These are phyloP conservation scores for Pycnonotus jocosus DNA, from an alignment of 2,113 vertebrate species.

Conservation along the genomic window DNA sequence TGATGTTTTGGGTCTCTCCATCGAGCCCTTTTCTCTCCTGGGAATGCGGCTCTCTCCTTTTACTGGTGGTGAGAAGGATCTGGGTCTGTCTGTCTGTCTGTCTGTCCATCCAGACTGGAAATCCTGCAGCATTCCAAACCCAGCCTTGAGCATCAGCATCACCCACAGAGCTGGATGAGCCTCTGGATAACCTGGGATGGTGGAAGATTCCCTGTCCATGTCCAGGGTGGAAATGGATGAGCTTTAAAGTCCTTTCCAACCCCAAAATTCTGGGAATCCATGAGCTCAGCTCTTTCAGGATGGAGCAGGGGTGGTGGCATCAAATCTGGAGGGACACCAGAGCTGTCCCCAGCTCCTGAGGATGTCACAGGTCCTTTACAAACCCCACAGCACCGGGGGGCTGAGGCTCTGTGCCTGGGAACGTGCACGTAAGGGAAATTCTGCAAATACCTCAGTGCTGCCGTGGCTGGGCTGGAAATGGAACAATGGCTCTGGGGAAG, in stretches of 20 bases:
- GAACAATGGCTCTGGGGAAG: neutral
- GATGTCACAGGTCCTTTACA: neutral
- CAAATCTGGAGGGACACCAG: neutral
- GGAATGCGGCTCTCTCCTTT: neutral
- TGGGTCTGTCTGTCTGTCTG: neutral
- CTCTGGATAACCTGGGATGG: neutral
- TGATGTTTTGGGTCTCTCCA: constrained; percentile 58
- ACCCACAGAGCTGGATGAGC: neutral
- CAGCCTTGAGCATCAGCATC: fast-evolving
- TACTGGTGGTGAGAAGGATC: neutral
- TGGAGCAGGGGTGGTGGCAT: neutral
- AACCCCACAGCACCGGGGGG: fast-evolving
- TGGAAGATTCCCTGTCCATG: neutral
- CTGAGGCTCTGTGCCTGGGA: neutral
- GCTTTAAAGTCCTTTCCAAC: neutral
- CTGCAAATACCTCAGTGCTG: neutral
- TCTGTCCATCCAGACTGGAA: neutral
- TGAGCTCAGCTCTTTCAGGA: neutral
- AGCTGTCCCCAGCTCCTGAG: neutral
- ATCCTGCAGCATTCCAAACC: neutral
- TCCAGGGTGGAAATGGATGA: neutral
- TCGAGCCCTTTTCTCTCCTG: constrained; percentile 46
- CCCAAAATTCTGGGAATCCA: no score
- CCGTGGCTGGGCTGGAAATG: neutral
- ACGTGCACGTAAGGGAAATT: neutral